Evolutionary conservation across 2,797 vertebrate species (phyloP).

Genomic region (Coilia nasus): DNA sequence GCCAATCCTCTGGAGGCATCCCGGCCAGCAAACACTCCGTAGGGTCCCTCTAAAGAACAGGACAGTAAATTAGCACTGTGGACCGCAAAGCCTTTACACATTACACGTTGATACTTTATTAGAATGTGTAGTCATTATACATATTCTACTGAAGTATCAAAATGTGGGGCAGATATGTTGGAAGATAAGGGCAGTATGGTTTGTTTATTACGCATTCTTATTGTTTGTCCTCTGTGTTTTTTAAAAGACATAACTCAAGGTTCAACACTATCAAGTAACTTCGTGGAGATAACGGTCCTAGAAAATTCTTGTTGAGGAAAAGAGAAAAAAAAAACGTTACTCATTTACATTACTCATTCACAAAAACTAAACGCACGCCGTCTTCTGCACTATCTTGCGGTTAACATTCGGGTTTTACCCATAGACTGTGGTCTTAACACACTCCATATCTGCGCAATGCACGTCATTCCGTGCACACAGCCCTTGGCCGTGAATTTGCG

Average conservation of each 20-base stretch:
- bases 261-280: not conserved
- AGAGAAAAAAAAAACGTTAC: not conserved
- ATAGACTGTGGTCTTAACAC: not conserved
- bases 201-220: not conserved
- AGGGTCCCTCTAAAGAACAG: conserved; percentile 85
- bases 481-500: not conserved
- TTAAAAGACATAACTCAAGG: not conserved
- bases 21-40: conserved; percentile 94
- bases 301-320: not conserved
- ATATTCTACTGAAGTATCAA: too few relatives aligned
- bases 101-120: too few relatives aligned
- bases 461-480: not conserved
- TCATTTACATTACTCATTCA: conserved; percentile 52
- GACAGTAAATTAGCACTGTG: conserved; percentile 9
- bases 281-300: not conserved
- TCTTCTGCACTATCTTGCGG: too few relatives aligned
- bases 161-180: too few relatives aligned
- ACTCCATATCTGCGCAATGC: not conserved
- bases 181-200: too few relatives aligned
- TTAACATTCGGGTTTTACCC: too few relatives aligned
- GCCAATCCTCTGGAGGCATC: conserved; percentile 96
- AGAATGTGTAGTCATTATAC: too few relatives aligned
- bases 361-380: too few relatives aligned
- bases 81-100: not conserved
- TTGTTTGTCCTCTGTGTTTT: not conserved